A percentile compares a stretch with the other conserved stretches of the same genome.
Conservation (phyloP, 2,797 vertebrate species). For the Anguilla megastoma region DNA sequence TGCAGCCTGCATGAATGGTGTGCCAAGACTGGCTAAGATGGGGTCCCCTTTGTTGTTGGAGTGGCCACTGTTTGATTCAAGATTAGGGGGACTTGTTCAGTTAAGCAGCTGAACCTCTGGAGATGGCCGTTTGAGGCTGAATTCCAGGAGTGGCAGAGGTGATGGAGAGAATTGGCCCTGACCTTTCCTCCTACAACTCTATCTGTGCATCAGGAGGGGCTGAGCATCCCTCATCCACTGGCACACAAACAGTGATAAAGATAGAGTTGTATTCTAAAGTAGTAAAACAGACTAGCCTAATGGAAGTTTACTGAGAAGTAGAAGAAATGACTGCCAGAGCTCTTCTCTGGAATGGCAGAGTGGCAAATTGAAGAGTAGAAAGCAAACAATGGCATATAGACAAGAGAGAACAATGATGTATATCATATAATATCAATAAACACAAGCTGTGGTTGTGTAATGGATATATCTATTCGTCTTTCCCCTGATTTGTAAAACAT, state of each 20-base stretch:
- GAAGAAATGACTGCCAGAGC: neutral
- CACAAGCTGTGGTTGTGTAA: neutral
- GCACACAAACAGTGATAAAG: neutral
- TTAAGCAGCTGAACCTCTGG: constrained; percentile 12
- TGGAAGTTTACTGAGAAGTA: neutral
- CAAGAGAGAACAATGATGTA: neutral
- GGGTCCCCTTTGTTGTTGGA: constrained; percentile 42
- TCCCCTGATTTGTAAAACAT: neutral
- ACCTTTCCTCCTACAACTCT: neutral
- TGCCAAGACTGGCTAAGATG: constrained; percentile 24
- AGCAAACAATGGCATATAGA: neutral
- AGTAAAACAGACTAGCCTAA: neutral
- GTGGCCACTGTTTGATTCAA: constrained; percentile 47
- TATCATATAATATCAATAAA: too few species aligned
- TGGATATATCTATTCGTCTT: neutral
- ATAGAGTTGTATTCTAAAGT: neutral
- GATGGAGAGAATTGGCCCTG: constrained; percentile 24
- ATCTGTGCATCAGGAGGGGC: neutral
- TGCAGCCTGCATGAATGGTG: constrained; percentile 38
- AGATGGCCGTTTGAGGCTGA: constrained; percentile 31
- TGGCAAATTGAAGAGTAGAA: neutral
- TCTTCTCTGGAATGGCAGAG: neutral
- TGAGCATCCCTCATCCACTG: neutral
- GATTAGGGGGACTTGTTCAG: constrained; percentile 55
- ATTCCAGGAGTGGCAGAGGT: constrained; percentile 18